These are phyloP conservation scores for Torymus tubicola DNA, from an alignment of 2,888 invertebrate genomes.

Conservation along the genomic window DNA sequence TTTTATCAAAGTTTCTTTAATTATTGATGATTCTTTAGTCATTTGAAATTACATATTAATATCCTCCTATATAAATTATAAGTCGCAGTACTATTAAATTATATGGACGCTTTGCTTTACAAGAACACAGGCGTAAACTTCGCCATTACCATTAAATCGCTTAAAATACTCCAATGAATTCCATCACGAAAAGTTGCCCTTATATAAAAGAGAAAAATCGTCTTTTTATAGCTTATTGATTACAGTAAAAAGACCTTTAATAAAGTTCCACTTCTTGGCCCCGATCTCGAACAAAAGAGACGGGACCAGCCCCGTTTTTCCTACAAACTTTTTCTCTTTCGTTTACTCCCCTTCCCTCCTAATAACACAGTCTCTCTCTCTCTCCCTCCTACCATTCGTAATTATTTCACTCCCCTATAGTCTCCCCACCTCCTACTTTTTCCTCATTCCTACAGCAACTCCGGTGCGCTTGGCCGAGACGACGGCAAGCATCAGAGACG, in stretches of 20 bases:
- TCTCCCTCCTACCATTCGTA: slow-evolving; percentile 9
- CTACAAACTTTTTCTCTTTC: slow-evolving; percentile 19
- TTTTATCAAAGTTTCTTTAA: too few species aligned
- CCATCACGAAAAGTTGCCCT: background rate
- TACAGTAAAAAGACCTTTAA: too few species aligned
- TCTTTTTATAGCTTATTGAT: too few species aligned
- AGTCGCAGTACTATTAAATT: too few species aligned
- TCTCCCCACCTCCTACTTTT: background rate
- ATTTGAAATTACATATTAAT: too few species aligned
- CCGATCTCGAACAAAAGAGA: background rate
- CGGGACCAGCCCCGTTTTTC: slow-evolving; percentile 7
- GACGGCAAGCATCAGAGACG: background rate
- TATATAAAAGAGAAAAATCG: background rate
- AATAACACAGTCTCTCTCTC: slow-evolving; percentile 19
- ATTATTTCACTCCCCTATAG: slow-evolving; percentile 14
- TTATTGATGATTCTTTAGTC: too few species aligned
- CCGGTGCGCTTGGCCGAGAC: background rate
- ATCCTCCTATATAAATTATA: too few species aligned
- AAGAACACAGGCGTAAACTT: too few species aligned
- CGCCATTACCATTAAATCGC: too few species aligned
- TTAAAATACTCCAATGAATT: too few species aligned
- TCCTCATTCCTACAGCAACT: too few species aligned
- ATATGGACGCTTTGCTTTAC: too few species aligned
- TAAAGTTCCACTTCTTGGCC: background rate
- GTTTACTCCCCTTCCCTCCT: background rate